Conservation (phyloP, 1,140 invertebrate genomes). For the Panagrolaimus sp. region DNA sequence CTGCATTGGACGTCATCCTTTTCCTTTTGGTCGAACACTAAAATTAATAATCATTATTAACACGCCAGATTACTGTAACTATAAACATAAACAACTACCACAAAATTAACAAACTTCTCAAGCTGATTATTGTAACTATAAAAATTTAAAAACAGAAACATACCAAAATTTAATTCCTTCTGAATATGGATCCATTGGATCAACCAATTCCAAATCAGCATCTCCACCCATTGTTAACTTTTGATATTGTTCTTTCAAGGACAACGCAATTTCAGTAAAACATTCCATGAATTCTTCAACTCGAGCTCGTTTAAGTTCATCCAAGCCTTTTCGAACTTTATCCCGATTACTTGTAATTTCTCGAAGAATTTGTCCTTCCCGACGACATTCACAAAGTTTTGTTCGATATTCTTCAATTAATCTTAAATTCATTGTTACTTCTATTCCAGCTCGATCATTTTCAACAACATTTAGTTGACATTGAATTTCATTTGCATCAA, state of each 20-base stretch:
- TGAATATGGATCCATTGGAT: conserved; percentile 88
- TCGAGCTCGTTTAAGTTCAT: conserved; percentile 69
- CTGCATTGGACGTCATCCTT: conserved; percentile 96
- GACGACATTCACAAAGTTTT: conserved; percentile 30
- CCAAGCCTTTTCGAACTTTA: conserved; percentile 70
- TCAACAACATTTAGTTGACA: background rate
- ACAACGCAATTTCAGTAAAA: conserved; percentile 81
- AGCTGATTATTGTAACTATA: conserved; percentile 10
- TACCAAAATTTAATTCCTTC: conserved; percentile 90
- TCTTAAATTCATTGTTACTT: conserved; percentile 20
- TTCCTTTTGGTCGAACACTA: conserved; percentile 90
- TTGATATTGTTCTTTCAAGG: conserved; percentile 90
- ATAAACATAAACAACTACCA: conserved; percentile 10
- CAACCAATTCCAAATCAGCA: conserved; percentile 88
- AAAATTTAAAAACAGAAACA: conserved; percentile 1
- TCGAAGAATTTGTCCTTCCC: conserved; percentile 74
- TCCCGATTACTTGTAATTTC: conserved; percentile 74
- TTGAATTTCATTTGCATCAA: conserved; percentile 14
- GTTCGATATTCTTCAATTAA: conserved; percentile 41
- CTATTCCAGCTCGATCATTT: background rate
- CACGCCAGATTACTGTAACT: background rate
- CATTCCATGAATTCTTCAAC: conserved; percentile 80
- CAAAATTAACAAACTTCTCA: too few relatives aligned
- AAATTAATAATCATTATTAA: too few relatives aligned
- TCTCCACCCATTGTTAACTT: conserved; percentile 97